Percentiles rank a stretch among this genome's conserved stretches.
Evolutionary conservation across 2,113 vertebrate genomes (phyloP).

Genomic region (Gnathonemus longibarbis): DNA sequence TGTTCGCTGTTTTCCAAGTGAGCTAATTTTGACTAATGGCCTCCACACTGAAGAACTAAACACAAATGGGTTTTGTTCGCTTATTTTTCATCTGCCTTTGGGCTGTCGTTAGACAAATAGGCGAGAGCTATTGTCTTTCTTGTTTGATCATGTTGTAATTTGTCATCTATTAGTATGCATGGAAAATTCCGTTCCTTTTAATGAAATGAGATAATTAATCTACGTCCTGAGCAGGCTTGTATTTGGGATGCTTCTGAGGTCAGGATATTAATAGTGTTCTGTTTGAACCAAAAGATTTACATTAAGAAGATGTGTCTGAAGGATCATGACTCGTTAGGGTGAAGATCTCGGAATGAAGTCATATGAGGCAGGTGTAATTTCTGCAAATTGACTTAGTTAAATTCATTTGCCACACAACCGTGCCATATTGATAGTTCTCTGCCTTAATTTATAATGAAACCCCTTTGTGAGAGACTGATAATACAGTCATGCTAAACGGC

Average conservation of each 20-base stretch:
- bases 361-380: not conserved
- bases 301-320: not conserved
- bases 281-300: not conserved
- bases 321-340: not conserved
- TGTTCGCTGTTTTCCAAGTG: not conserved
- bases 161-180: constrained; percentile 10
- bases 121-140: constrained; percentile 2
- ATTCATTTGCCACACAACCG: not conserved
- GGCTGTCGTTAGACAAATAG: not conserved
- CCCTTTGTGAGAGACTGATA: not conserved
- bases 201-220: constrained; percentile 13
- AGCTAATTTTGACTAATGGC: not conserved
- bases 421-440: not conserved
- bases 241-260: not conserved
- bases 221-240: not conserved
- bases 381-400: not conserved
- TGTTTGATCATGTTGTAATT: not conserved
- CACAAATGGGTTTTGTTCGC: not conserved
- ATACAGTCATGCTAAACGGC: not conserved
- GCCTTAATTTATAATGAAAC: not conserved
- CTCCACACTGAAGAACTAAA: not conserved
- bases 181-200: not conserved
- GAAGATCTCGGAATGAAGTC: not conserved
- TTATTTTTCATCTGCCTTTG: not conserved
- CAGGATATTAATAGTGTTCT: not conserved